phyloP scores from a whole-genome alignment of 1,140 invertebrate species.

The Monomorium pharaonis region DNA sequence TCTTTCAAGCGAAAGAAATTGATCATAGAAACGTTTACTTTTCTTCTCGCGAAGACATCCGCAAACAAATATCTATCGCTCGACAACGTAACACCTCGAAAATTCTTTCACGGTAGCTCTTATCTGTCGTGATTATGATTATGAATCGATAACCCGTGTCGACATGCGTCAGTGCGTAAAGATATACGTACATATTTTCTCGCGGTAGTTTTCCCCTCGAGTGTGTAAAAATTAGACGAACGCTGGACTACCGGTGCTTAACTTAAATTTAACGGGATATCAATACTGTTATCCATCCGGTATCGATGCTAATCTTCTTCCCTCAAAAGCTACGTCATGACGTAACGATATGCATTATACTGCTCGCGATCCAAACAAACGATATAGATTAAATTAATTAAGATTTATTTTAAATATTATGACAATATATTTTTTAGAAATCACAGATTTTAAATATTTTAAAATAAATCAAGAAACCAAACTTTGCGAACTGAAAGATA shows the following conservation, averaged over 20 bases:
- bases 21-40: background rate
- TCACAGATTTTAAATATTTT: background rate
- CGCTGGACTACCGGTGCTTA: background rate
- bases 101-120: conserved; percentile 13
- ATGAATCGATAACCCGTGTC: conserved; percentile 64
- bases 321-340: background rate
- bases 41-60: background rate
- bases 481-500: background rate
- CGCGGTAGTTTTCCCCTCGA: background rate
- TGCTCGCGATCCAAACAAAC: background rate
- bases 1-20: background rate
- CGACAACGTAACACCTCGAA: conserved; percentile 4
- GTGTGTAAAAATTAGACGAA: background rate
- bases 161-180: conserved; percentile 20
- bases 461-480: background rate
- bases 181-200: conserved; percentile 22
- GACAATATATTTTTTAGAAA: too few relatives aligned
- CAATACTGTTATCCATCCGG: background rate
- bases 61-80: background rate
- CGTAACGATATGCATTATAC: background rate
- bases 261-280: background rate
- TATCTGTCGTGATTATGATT: conserved; percentile 66
- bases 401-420: background rate
- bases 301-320: background rate
- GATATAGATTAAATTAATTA: background rate